A percentile compares a stretch with the other conserved stretches of the same genome.
These are phyloP conservation scores for Phylloscopus trochiloides DNA, from an alignment of 2,113 vertebrate genomes.

Conservation along the genomic window DNA sequence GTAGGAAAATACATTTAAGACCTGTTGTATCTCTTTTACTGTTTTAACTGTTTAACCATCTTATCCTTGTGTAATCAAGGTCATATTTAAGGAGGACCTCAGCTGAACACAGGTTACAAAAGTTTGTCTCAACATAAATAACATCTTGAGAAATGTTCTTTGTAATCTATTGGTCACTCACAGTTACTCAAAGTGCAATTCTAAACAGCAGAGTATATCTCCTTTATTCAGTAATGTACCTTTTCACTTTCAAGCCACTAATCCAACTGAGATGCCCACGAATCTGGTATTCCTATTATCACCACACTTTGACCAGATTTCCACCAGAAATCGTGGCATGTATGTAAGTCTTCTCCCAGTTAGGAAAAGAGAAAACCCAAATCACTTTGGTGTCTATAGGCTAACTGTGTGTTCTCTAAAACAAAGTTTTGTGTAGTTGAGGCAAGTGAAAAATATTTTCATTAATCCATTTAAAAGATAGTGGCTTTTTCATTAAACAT, in stretches of 20 bases:
- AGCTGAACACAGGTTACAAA: not conserved
- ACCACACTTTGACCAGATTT: not conserved
- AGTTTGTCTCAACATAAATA: not conserved
- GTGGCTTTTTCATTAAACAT: not conserved
- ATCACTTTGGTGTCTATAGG: not conserved
- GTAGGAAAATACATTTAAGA: not conserved
- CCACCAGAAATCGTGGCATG: not conserved
- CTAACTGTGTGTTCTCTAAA: not conserved
- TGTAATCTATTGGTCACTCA: not conserved
- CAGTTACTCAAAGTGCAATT: not conserved
- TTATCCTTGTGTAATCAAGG: not conserved
- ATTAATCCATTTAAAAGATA: not conserved
- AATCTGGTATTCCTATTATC: conserved; percentile 1
- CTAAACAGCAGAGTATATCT: not conserved
- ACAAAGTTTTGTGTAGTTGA: not conserved
- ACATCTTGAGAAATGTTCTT: not conserved
- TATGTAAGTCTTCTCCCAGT: not conserved
- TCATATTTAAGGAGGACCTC: not conserved
- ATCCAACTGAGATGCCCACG: not conserved
- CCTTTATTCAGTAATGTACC: not conserved
- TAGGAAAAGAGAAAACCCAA: not conserved
- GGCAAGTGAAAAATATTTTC: not conserved
- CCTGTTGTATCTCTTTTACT: not conserved
- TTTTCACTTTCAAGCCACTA: conserved; percentile 7
- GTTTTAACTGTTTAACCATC: not conserved